Conservation (phyloP, 37 sponge, comb jelly and placozoan species). For the Cliona cf. orientalis region DNA sequence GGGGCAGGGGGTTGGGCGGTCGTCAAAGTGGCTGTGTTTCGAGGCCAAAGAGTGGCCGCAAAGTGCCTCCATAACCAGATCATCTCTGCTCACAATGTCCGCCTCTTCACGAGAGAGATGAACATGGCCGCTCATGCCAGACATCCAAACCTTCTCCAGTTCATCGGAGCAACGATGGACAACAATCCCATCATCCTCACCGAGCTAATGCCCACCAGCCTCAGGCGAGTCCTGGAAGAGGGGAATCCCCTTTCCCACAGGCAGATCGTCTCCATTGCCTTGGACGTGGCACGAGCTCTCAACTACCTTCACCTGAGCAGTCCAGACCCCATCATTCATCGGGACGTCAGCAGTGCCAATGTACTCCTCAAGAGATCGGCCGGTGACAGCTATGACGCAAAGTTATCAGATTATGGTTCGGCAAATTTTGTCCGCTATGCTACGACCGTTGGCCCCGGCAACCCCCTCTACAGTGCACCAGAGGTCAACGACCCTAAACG, state of each 20-base stretch:
- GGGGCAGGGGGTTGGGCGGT: conserved; percentile 70
- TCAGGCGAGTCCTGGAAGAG: conserved; percentile 20
- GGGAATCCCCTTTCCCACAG: conserved; percentile 2
- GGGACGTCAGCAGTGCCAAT: no score
- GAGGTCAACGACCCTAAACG: conserved; percentile 40
- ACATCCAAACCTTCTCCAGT: conserved; percentile 77
- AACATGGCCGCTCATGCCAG: conserved; percentile 66
- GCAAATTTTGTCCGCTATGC: conserved; percentile 53
- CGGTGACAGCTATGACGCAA: conserved; percentile 14
- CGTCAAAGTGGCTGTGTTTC: conserved; percentile 54
- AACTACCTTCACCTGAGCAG: conserved; percentile 65
- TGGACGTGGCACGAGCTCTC: conserved; percentile 55
- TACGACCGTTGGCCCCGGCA: conserved; percentile 49
- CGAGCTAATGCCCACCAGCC: conserved; percentile 71
- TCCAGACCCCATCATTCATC: conserved; percentile 71
- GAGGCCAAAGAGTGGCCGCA: conserved; percentile 66
- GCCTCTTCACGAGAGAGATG: conserved; percentile 66
- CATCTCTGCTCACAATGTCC: conserved; percentile 49
- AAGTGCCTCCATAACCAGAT: conserved; percentile 63
- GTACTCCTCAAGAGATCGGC: conserved; percentile 67
- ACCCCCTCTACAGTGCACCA: conserved; percentile 65
- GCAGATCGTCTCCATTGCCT: conserved; percentile 11
- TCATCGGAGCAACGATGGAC: conserved; percentile 60
- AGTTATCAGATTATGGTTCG: no score
- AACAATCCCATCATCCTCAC: conserved; percentile 57